Percentiles rank a stretch among this genome's conserved stretches.
Evolutionary conservation across 1,140 invertebrate species (phyloP).

Genomic region (Lamellibrachia luymesi): DNA sequence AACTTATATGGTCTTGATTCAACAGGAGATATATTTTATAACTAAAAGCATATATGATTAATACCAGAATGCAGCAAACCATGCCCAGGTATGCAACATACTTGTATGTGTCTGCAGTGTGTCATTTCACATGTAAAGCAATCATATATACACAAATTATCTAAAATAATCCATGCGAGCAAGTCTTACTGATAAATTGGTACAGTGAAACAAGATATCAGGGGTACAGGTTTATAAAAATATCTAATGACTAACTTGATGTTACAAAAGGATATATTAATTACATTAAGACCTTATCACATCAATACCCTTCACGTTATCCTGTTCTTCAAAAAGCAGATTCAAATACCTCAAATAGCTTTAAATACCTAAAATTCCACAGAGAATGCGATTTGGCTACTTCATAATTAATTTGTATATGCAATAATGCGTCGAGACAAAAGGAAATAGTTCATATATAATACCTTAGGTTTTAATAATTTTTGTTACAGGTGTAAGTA

Average conservation of each 20-base stretch:
- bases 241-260: background rate
- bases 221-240: background rate
- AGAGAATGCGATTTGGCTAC: background rate
- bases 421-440: background rate
- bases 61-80: background rate
- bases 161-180: background rate
- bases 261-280: background rate
- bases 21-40: no score
- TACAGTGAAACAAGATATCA: background rate
- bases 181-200: background rate
- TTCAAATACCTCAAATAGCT: background rate
- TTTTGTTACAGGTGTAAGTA: background rate
- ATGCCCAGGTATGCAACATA: background rate
- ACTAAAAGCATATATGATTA: background rate
- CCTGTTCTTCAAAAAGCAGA: background rate
- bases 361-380: background rate
- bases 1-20: no score
- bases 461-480: background rate
- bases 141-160: background rate
- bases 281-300: background rate
- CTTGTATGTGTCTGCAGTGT: background rate
- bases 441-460: background rate
- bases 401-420: background rate
- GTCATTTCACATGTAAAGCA: background rate
- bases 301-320: background rate